Evolutionary conservation across 2,113 vertebrate species (phyloP).

Genomic region (Corythaeola cristata): DNA sequence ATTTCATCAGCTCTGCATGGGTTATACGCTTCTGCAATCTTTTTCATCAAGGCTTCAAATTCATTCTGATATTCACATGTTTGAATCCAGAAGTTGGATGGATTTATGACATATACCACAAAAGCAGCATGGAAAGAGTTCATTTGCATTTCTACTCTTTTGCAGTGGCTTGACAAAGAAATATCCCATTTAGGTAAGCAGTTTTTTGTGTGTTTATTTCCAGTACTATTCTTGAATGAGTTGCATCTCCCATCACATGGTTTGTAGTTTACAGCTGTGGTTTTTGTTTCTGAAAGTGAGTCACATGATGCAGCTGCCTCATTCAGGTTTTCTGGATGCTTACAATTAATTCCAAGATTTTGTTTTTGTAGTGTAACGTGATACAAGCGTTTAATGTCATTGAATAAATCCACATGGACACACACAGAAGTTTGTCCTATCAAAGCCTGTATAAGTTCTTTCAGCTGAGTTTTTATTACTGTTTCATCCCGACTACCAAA

Average conservation of each 20-base stretch:
- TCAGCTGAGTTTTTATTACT: constrained; percentile 73
- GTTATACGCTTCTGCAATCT: constrained; percentile 76
- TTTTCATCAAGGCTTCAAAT: constrained; percentile 82
- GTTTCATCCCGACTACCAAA: constrained; percentile 62
- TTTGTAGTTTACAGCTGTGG: neutral
- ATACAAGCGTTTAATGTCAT: constrained; percentile 72
- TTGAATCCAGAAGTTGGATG: constrained; percentile 87
- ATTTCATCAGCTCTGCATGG: constrained; percentile 75
- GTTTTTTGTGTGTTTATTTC: neutral
- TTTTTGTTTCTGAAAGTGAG: neutral
- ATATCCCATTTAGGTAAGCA: neutral
- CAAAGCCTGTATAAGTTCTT: constrained; percentile 78
- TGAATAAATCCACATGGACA: constrained; percentile 72
- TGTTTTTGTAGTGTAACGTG: constrained; percentile 74
- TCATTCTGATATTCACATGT: constrained; percentile 74
- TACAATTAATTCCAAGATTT: neutral
- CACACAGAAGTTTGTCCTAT: constrained; percentile 74
- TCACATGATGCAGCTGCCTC: neutral
- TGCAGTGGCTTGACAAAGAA: constrained; percentile 10
- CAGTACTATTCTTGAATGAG: neutral
- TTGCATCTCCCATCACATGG: neutral
- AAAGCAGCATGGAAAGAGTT: constrained; percentile 76
- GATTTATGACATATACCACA: constrained; percentile 81
- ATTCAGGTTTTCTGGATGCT: neutral
- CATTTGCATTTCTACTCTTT: constrained; percentile 71